Conservation (phyloP, 2,888 invertebrate genomes). For the Acanthosoma haemorrhoidale region DNA sequence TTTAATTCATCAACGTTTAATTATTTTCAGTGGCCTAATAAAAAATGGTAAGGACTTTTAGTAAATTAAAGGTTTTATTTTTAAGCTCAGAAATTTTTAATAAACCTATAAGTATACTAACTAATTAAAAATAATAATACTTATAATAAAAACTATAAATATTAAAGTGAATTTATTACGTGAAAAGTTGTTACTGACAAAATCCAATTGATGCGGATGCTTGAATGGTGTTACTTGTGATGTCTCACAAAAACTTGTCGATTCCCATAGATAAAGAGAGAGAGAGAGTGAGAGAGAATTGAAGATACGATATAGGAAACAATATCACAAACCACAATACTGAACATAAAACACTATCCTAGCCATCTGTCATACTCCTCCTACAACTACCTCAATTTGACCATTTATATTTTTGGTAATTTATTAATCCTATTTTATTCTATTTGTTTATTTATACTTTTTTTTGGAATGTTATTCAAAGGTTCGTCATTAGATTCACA, state of each 20-base stretch:
- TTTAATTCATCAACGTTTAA: too few relatives aligned
- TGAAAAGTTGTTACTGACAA: slow-evolving; percentile 25
- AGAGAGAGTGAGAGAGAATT: not conserved
- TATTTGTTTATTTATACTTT: not conserved
- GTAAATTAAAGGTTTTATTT: too few relatives aligned
- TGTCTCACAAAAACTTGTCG: slow-evolving; percentile 17
- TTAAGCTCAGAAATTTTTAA: too few relatives aligned
- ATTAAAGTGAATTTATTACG: slow-evolving; percentile 20
- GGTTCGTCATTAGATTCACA: slow-evolving; percentile 23
- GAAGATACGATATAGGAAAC: not conserved
- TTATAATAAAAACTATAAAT: slow-evolving; percentile 20
- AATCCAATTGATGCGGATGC: slow-evolving; percentile 16
- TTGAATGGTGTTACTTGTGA: slow-evolving; percentile 17
- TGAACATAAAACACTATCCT: slow-evolving; percentile 23
- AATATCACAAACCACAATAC: slow-evolving; percentile 23
- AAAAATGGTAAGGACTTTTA: too few relatives aligned
- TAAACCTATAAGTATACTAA: too few relatives aligned
- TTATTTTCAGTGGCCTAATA: too few relatives aligned
- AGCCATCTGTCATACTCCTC: slow-evolving; percentile 19
- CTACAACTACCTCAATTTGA: not conserved
- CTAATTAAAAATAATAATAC: not conserved
- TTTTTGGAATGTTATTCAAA: slow-evolving; percentile 1
- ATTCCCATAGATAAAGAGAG: not conserved
- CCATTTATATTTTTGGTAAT: not conserved
- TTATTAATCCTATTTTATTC: slow-evolving; percentile 2